These are phyloP conservation scores for Pantherophis alleghaniensis DNA, from an alignment of 2,797 vertebrate genomes.

Conservation along the genomic window DNA sequence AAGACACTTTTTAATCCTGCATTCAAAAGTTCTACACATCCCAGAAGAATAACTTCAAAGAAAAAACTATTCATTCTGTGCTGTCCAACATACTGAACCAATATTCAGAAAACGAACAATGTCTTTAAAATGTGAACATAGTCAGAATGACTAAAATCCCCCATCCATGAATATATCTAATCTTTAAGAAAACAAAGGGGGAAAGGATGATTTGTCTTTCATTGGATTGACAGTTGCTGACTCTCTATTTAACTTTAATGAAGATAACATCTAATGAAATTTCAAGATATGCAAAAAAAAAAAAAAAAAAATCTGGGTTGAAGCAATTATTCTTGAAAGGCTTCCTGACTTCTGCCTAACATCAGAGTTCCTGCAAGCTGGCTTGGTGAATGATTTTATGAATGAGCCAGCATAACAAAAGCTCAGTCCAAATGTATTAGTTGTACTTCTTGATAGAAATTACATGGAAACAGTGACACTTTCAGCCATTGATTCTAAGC, in stretches of 20 bases:
- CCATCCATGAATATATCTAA: background rate
- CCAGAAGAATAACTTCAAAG: background rate
- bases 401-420: constrained; percentile 21
- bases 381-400: constrained; percentile 5
- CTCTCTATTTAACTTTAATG: background rate
- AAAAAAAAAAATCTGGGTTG: background rate
- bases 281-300: constrained; percentile 26
- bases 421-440: background rate
- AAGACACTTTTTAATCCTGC: background rate
- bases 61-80: background rate
- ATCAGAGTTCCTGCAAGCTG: background rate
- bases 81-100: background rate
- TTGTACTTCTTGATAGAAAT: background rate
- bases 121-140: background rate
- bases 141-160: background rate
- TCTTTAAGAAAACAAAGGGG: background rate
- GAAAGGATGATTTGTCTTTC: background rate
- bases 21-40: background rate
- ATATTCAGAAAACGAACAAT: background rate
- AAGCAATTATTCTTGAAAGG: constrained; percentile 28
- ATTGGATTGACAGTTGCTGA: background rate
- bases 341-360: background rate
- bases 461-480: background rate
- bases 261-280: constrained; percentile 28
- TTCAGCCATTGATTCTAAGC: background rate